Evolutionary conservation across 2,888 invertebrate species (phyloP).

Genomic region (Blastobasis lacticolella): DNA sequence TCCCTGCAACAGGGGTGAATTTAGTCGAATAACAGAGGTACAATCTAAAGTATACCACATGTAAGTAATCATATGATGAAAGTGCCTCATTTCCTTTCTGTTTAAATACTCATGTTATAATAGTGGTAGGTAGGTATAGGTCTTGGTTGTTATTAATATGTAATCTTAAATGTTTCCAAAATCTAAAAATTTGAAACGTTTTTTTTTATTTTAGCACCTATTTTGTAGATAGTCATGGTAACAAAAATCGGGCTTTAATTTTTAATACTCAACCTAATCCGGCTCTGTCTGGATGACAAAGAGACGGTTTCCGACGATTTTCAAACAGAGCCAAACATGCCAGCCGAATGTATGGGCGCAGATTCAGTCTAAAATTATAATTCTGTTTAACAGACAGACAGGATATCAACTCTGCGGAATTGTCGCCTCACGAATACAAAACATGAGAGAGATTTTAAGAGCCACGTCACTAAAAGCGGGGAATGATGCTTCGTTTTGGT

Average conservation of each 20-base stretch:
- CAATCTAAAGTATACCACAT: too few species aligned
- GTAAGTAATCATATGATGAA: too few species aligned
- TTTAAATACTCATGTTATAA: too few species aligned
- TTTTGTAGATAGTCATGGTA: too few species aligned
- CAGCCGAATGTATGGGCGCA: constrained; percentile 4
- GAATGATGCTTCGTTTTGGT: constrained; percentile 6
- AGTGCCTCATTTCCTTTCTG: too few species aligned
- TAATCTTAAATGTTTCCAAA: too few species aligned
- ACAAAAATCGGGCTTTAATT: too few species aligned
- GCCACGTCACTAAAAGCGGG: constrained; percentile 10
- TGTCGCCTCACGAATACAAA: background rate
- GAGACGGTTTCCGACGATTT: constrained; percentile 26
- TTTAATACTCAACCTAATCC: background rate
- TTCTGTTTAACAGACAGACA: constrained; percentile 17
- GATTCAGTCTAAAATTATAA: constrained; percentile 8
- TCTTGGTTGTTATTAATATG: too few species aligned
- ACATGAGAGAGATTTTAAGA: background rate
- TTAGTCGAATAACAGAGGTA: background rate
- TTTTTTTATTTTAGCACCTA: too few species aligned
- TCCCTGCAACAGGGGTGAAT: background rate
- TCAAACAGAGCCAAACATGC: constrained; percentile 16
- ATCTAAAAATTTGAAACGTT: too few species aligned
- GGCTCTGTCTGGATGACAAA: constrained; percentile 21
- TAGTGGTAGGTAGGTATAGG: too few species aligned
- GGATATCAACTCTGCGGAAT: constrained; percentile 8